Conservation (phyloP, 2,113 vertebrate species). For the Neofelis nebulosa region DNA sequence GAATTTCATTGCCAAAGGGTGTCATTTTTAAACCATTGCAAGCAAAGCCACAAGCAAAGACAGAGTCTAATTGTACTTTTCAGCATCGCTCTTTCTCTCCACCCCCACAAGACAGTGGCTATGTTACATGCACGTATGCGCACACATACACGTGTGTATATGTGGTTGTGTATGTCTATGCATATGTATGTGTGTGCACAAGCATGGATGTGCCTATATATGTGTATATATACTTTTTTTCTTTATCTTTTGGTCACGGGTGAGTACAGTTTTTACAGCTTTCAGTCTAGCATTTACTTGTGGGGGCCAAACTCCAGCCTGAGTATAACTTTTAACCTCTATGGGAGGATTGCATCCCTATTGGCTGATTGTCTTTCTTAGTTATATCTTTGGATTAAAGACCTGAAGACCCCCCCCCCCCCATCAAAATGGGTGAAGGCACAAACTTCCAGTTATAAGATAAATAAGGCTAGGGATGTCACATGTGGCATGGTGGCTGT, state of each 20-base stretch:
- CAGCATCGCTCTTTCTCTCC: background rate
- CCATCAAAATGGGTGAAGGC: background rate
- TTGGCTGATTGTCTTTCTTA: background rate
- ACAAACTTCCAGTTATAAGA: background rate
- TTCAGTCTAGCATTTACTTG: background rate
- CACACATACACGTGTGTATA: no score
- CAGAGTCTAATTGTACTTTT: background rate
- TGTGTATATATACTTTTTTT: background rate
- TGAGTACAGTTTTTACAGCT: background rate
- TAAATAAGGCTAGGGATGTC: background rate
- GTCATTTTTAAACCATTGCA: conserved; percentile 27
- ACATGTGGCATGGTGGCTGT: background rate
- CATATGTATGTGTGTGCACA: background rate
- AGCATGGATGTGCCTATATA: background rate
- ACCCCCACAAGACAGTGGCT: background rate
- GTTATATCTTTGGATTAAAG: background rate
- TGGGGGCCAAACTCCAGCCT: background rate
- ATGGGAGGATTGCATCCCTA: no score
- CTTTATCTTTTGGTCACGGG: background rate
- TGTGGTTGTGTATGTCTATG: no score
- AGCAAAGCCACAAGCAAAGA: background rate
- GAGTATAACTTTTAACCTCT: background rate
- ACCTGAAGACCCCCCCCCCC: background rate
- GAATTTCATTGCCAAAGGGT: conserved; percentile 40
- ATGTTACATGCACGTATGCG: no score